Evolutionary conservation across 2,888 invertebrate species (phyloP).

Genomic region (Unio delphinus): DNA sequence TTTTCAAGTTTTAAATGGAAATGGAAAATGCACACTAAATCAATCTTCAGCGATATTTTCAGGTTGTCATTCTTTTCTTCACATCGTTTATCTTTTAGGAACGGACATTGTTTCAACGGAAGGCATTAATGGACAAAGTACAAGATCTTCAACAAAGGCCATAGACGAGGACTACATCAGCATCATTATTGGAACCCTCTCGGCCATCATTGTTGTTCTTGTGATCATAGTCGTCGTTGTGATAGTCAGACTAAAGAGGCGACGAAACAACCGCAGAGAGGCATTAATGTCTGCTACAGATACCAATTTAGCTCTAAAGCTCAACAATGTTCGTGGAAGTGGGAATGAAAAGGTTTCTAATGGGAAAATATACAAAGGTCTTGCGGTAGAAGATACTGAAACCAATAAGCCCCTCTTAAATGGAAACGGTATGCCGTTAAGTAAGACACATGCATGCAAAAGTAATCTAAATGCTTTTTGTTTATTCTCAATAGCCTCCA

Average conservation of each 20-base stretch:
- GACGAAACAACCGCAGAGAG: conserved; percentile 59
- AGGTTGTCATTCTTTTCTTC: too few species aligned
- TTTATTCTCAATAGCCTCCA: too few species aligned
- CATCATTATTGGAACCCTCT: conserved; percentile 74
- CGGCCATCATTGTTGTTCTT: conserved; percentile 79
- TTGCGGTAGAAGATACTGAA: conserved; percentile 68
- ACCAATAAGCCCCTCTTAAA: conserved; percentile 55
- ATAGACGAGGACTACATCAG: conserved; percentile 61
- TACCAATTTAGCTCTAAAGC: conserved; percentile 77
- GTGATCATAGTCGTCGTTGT: conserved; percentile 82
- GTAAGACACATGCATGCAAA: too few species aligned
- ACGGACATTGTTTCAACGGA: too few species aligned
- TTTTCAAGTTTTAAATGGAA: too few species aligned
- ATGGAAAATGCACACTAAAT: too few species aligned
- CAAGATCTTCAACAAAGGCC: not conserved
- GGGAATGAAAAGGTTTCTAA: conserved; percentile 68
- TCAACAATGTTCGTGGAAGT: conserved; percentile 75
- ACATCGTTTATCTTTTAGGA: too few species aligned
- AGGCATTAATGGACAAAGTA: too few species aligned
- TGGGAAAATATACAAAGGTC: conserved; percentile 71
- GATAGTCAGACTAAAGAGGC: conserved; percentile 71
- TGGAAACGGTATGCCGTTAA: too few species aligned
- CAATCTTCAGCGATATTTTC: too few species aligned
- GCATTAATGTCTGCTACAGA: conserved; percentile 57
- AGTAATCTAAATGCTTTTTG: too few species aligned